These are phyloP conservation scores for Schlechtendalia chinensis DNA, from an alignment of 1,140 invertebrate genomes.

Conservation along the genomic window DNA sequence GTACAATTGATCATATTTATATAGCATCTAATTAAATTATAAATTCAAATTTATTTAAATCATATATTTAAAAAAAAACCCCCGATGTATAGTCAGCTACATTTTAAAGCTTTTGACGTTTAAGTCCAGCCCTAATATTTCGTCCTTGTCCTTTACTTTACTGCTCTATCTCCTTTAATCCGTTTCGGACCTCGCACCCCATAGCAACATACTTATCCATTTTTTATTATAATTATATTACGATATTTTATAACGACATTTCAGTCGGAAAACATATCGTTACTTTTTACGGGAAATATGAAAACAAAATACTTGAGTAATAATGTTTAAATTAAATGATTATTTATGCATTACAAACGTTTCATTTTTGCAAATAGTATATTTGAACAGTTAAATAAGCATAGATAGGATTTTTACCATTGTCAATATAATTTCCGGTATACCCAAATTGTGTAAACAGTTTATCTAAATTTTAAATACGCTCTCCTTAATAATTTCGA, in stretches of 20 bases:
- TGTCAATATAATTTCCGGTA: no score
- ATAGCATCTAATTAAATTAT: not conserved
- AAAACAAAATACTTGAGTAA: not conserved
- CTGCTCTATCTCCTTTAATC: constrained; percentile 13
- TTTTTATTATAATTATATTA: not conserved
- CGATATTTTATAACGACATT: not conserved
- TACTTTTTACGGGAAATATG: not conserved
- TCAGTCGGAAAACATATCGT: not conserved
- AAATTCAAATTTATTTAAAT: constrained; percentile 20
- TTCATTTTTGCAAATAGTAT: not conserved
- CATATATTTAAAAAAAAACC: not conserved
- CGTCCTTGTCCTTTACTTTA: not conserved
- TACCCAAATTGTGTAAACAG: no score
- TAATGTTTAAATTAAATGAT: not conserved
- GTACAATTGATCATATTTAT: no score
- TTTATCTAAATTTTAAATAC: no score
- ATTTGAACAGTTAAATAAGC: no score
- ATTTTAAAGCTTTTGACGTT: constrained; percentile 7
- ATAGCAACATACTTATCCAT: not conserved
- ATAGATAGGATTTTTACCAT: no score
- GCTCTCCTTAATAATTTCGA: no score
- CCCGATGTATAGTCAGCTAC: not conserved
- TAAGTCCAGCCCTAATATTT: constrained; percentile 5
- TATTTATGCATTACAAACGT: not conserved
- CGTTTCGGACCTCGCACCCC: not conserved